Conservation (phyloP, 1,140 invertebrate species). For the Caenorhabditis tropicalis region DNA sequence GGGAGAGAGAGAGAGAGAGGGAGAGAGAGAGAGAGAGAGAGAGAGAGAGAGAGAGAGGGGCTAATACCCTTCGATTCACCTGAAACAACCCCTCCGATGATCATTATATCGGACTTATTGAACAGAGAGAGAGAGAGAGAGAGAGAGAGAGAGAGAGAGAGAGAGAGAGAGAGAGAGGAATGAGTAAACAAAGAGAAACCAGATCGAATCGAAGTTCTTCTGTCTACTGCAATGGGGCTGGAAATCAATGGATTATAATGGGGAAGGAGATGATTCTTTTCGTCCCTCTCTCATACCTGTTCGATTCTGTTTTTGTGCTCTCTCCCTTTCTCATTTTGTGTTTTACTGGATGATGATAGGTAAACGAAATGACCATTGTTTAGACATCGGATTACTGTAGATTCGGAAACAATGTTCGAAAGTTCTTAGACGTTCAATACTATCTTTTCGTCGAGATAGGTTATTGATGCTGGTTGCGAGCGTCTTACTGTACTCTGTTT, state of each 20-base stretch:
- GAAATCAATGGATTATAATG: neutral
- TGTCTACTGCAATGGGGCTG: neutral
- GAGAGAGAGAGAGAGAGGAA: neutral
- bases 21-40: neutral
- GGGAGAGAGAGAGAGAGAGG: neutral
- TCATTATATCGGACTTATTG: slow-evolving; percentile 41
- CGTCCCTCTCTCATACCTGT: no score
- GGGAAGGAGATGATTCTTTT: neutral
- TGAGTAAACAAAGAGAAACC: neutral
- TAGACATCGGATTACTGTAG: no score
- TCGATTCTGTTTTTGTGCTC: no score
- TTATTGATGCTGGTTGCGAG: no score
- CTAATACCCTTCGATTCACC: neutral
- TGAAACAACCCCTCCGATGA: slow-evolving; percentile 29
- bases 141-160: neutral
- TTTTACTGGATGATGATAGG: no score
- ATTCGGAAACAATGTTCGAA: no score
- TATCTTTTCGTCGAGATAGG: no score
- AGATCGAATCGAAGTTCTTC: slow-evolving; percentile 8
- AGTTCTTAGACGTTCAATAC: no score
- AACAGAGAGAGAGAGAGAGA: neutral
- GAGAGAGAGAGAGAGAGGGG: neutral
- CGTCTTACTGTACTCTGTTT: no score
- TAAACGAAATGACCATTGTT: no score
- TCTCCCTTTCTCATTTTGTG: no score